phyloP scores from a whole-genome alignment of 1,140 invertebrate species.

The Ips nitidus region DNA sequence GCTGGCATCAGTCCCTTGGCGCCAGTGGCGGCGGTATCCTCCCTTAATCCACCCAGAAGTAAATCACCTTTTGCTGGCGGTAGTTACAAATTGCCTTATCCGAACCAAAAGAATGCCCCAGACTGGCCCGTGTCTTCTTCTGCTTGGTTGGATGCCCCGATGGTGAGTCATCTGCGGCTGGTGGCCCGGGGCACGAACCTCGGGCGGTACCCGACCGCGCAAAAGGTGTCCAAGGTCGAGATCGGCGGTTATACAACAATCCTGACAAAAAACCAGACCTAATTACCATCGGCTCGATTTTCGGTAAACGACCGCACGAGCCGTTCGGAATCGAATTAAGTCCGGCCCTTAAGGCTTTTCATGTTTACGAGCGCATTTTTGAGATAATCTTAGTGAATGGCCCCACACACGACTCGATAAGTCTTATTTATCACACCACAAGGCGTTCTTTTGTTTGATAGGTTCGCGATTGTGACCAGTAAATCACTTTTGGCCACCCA shows the following conservation, averaged over 20 bases:
- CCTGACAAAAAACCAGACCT: neutral
- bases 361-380: constrained; percentile 20
- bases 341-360: constrained; percentile 5
- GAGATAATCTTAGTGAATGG: constrained; percentile 13
- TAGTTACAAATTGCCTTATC: too few species aligned
- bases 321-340: neutral
- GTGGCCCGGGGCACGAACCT: neutral
- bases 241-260: neutral
- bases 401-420: constrained; percentile 13
- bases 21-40: neutral
- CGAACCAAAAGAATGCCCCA: too few species aligned
- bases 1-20: constrained; percentile 6
- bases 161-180: neutral
- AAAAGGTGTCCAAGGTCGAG: constrained; percentile 3
- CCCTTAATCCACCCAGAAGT: neutral
- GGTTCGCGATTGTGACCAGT: constrained; percentile 6
- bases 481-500: constrained; percentile 14
- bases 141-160: neutral
- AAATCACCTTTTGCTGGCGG: too few species aligned
- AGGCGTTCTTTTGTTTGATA: constrained; percentile 13
- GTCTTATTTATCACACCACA: constrained; percentile 13
- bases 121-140: neutral
- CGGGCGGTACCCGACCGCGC: neutral
- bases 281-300: neutral
- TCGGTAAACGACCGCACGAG: neutral